phyloP scores from a whole-genome alignment of 2,113 vertebrate genomes.

The Odobenus rosmarus region DNA sequence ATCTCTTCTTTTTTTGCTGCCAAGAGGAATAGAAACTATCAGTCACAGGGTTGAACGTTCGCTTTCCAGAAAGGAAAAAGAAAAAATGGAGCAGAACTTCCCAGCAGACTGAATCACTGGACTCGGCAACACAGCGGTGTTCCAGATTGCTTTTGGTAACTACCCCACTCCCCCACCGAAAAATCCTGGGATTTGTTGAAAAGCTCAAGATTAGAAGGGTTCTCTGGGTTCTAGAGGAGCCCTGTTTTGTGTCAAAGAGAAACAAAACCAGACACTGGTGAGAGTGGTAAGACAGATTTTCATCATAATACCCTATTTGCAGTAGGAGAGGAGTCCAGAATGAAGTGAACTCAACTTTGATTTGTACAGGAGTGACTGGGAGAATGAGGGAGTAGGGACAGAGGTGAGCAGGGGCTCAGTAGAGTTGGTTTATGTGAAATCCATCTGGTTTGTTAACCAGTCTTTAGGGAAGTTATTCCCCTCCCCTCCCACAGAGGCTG shows the following conservation, averaged over 20 bases:
- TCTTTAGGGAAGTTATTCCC: neutral
- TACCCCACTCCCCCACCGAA: neutral
- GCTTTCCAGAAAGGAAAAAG: conserved; percentile 47
- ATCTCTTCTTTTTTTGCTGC: neutral
- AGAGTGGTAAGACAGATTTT: neutral
- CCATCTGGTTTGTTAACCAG: neutral
- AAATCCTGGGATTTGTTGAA: neutral
- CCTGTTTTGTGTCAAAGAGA: neutral
- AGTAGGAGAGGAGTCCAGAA: neutral
- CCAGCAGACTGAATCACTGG: neutral
- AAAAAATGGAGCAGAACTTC: neutral
- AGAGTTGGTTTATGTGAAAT: neutral
- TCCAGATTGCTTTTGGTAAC: neutral
- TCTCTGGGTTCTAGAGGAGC: neutral
- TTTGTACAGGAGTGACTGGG: neutral
- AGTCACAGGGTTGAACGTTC: neutral
- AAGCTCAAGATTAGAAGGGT: neutral
- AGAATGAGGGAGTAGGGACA: neutral
- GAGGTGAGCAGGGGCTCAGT: neutral
- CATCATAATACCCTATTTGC: neutral
- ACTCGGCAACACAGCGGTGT: neutral
- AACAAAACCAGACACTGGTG: neutral
- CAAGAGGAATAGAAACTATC: neutral
- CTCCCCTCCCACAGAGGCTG: neutral
- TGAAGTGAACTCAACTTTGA: neutral